Evolutionary conservation across 2,113 vertebrate species (phyloP).

Genomic region (Mormyrus lacerda): DNA sequence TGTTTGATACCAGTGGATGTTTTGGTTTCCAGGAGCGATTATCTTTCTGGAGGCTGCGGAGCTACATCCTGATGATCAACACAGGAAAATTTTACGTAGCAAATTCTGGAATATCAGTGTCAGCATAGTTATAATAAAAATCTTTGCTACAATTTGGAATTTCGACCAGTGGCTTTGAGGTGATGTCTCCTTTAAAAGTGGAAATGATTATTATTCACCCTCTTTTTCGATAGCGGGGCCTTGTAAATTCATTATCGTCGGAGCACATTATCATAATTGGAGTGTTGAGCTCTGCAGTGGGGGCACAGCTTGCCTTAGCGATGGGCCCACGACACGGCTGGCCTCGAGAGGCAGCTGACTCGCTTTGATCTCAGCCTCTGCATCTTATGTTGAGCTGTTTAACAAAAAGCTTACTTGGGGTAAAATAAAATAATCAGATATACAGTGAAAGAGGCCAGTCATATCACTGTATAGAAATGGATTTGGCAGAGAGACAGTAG

Average conservation of each 20-base stretch:
- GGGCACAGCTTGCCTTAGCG: not conserved
- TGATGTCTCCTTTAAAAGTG: slow-evolving; percentile 7
- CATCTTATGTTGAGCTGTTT: not conserved
- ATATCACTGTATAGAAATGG: not conserved
- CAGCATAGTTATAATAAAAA: not conserved
- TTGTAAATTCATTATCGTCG: slow-evolving; percentile 29
- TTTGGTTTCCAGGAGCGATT: not conserved
- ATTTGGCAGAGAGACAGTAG: not conserved
- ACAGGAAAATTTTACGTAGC: not conserved
- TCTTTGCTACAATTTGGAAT: not conserved
- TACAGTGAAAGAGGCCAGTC: not conserved
- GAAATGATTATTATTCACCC: not conserved
- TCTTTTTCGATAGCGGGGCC: slow-evolving; percentile 18
- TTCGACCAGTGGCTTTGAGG: not conserved
- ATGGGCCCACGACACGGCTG: not conserved
- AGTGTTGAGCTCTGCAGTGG: slow-evolving; percentile 29
- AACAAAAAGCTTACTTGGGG: not conserved
- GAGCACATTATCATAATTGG: slow-evolving; percentile 38
- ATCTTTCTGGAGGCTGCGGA: not conserved
- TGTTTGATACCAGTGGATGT: not conserved
- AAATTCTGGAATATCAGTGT: not conserved
- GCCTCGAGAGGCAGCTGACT: not conserved
- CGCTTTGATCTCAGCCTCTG: slow-evolving; percentile 6
- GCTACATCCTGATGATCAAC: not conserved
- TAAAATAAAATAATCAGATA: not conserved